phyloP scores from a whole-genome alignment of 1,140 invertebrate genomes.

The Pissodes strobi region DNA sequence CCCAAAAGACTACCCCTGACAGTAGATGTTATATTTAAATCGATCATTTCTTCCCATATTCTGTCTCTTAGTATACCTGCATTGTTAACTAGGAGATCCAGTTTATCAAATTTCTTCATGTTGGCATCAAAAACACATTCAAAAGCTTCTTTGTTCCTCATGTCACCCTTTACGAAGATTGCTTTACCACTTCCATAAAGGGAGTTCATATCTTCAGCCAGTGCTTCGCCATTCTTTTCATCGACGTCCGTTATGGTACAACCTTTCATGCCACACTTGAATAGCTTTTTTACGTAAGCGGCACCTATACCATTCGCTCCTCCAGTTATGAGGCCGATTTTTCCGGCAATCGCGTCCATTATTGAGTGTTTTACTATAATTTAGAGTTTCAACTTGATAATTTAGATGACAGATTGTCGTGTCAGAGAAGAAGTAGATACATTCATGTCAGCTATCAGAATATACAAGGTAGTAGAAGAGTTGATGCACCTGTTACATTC shows the following conservation, averaged over 20 bases:
- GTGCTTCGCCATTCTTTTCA: constrained; percentile 2
- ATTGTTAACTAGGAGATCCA: constrained; percentile 60
- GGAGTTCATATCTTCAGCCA: constrained; percentile 30
- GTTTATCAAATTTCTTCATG: constrained; percentile 27
- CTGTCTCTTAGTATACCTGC: constrained; percentile 58
- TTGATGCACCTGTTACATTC: too few relatives aligned
- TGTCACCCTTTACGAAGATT: constrained; percentile 26
- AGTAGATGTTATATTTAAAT: constrained; percentile 56
- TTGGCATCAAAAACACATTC: constrained; percentile 30
- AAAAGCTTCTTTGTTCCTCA: constrained; percentile 22
- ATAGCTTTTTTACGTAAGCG: constrained; percentile 15
- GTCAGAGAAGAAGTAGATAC: too few relatives aligned
- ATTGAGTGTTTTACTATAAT: not conserved
- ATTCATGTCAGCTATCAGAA: too few relatives aligned
- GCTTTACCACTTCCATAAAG: constrained; percentile 35
- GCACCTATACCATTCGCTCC: constrained; percentile 24
- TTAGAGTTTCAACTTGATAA: too few relatives aligned
- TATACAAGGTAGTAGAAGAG: too few relatives aligned
- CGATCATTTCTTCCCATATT: constrained; percentile 56
- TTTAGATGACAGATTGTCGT: too few relatives aligned
- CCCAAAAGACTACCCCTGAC: constrained; percentile 55
- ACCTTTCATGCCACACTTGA: constrained; percentile 17
- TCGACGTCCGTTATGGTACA: constrained; percentile 24
- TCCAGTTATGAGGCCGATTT: constrained; percentile 25
- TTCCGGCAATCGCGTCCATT: constrained; percentile 20